A percentile compares a stretch with the other conserved stretches of the same genome.
phyloP scores from a whole-genome alignment of 2,888 invertebrate genomes.

The Leucania comma region DNA sequence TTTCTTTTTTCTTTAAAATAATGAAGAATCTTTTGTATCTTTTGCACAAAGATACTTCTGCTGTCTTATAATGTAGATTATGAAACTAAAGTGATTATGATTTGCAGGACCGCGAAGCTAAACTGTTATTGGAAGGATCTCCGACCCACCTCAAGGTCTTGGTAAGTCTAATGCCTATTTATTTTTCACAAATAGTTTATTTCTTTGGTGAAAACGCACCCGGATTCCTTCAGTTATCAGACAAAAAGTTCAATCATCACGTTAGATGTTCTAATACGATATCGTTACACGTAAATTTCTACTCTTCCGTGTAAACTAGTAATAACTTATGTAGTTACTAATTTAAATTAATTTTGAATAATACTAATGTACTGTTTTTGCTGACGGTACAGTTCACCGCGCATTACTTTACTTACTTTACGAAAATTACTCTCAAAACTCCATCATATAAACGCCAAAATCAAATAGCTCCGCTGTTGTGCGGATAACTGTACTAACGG shows the following conservation, averaged over 20 bases:
- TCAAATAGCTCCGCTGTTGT: no score
- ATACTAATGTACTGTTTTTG: background rate
- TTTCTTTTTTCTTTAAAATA: background rate
- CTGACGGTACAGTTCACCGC: background rate
- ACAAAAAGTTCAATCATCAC: background rate
- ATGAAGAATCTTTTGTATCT: background rate
- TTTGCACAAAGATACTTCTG: background rate
- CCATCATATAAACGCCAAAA: no score
- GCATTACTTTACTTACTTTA: no score
- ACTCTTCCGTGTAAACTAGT: no score
- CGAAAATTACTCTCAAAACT: no score
- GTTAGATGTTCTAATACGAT: background rate
- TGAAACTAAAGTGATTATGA: conserved; percentile 27
- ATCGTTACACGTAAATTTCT: no score
- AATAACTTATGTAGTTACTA: no score
- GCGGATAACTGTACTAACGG: no score
- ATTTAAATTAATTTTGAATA: no score
- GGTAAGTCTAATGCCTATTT: conserved; percentile 72
- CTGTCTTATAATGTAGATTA: background rate
- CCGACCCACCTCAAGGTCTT: conserved; percentile 80
- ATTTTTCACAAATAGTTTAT: no score
- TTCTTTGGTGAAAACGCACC: no score
- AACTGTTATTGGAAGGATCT: conserved; percentile 80
- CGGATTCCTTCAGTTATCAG: no score
- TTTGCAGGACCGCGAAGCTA: conserved; percentile 82